These are phyloP conservation scores for Amiota minor DNA, from an alignment of 2,888 invertebrate species.

Conservation along the genomic window DNA sequence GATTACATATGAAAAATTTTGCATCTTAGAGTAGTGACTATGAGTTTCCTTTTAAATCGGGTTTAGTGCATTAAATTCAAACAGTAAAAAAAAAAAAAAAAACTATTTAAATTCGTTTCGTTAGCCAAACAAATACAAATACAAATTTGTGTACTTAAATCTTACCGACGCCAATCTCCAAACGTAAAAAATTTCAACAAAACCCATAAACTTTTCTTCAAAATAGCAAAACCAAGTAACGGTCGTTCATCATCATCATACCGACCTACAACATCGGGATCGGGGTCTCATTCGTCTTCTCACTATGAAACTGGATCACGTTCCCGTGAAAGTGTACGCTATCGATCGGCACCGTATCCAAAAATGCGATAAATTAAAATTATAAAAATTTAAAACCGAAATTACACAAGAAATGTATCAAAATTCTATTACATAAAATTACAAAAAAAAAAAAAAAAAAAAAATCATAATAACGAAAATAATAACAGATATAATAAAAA, in stretches of 20 bases:
- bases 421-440: conserved; percentile 36
- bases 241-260: conserved; percentile 73
- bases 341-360: conserved; percentile 72
- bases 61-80: conserved; percentile 8
- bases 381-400: conserved; percentile 31
- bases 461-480: background rate
- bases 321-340: conserved; percentile 72
- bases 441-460: conserved; percentile 24
- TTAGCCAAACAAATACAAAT: conserved; percentile 39
- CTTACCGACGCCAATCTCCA: conserved; percentile 12
- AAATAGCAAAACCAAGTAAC: conserved; percentile 73
- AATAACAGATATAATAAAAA: conserved; percentile 4
- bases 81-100: background rate
- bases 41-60: background rate
- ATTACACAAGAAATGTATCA: conserved; percentile 34
- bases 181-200: conserved; percentile 34
- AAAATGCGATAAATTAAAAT: conserved; percentile 69
- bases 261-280: conserved; percentile 71
- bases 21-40: too few species aligned
- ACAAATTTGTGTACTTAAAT: conserved; percentile 34
- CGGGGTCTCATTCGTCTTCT: conserved; percentile 72
- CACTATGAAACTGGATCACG: conserved; percentile 73
- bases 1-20: too few species aligned
- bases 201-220: conserved; percentile 65
- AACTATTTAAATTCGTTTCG: conserved; percentile 30